Evolutionary conservation across 2,113 vertebrate species (phyloP).

Genomic region (Thryonomys swinderianus): DNA sequence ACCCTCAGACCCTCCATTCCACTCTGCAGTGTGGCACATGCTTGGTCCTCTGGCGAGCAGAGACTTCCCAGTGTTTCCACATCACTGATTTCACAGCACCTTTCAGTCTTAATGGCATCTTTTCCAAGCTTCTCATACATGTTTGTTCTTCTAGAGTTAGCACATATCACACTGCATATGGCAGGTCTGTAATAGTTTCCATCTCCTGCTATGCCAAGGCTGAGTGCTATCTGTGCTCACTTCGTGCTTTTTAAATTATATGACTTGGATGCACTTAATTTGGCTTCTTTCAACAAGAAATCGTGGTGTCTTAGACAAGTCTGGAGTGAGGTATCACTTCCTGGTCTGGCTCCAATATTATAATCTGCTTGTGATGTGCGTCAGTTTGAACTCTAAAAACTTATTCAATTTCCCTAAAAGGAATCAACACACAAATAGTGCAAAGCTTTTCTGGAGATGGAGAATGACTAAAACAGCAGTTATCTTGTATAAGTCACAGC

Average conservation of each 20-base stretch:
- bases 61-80: background rate
- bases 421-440: background rate
- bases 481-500: background rate
- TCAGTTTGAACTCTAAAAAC: background rate
- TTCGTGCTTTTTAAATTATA: background rate
- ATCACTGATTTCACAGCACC: background rate
- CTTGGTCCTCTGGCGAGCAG: background rate
- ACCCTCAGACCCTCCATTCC: background rate
- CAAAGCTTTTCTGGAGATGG: background rate
- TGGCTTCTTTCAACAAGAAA: background rate
- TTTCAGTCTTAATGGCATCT: background rate
- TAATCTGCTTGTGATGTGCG: background rate
- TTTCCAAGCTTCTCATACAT: background rate
- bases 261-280: conserved; percentile 8
- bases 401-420: background rate
- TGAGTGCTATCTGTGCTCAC: background rate
- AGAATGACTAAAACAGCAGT: background rate
- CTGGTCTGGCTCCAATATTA: background rate
- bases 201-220: background rate
- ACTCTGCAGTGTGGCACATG: background rate
- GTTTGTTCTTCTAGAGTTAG: background rate
- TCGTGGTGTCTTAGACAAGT: background rate
- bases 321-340: background rate
- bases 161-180: background rate
- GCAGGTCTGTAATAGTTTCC: background rate